phyloP scores from a whole-genome alignment of 2,888 invertebrate genomes.

The Iphiclides podalirius region DNA sequence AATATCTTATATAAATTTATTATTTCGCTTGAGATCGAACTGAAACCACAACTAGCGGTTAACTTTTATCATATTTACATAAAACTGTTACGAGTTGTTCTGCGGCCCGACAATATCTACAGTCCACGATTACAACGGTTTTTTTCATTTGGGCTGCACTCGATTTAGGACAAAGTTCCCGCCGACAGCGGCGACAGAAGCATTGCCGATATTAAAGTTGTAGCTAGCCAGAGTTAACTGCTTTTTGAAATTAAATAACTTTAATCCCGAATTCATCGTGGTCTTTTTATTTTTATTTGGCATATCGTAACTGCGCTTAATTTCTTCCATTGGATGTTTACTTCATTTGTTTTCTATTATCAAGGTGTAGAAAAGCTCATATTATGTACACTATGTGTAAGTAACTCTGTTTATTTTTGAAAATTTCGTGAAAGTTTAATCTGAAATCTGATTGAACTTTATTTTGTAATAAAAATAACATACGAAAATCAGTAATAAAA shows the following conservation, averaged over 20 bases:
- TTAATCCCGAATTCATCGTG: conserved; percentile 5
- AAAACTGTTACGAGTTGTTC: conserved; percentile 4
- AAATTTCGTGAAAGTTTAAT: too few relatives aligned
- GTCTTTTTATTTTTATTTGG: conserved; percentile 10
- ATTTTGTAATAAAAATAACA: too few relatives aligned
- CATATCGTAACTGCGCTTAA: not conserved
- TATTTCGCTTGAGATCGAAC: not conserved
- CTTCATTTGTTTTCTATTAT: too few relatives aligned
- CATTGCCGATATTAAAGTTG: conserved; percentile 22
- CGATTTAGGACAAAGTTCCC: conserved; percentile 2
- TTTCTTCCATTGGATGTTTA: not conserved
- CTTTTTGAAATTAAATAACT: conserved; percentile 13
- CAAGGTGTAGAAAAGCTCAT: too few relatives aligned
- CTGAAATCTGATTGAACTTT: too few relatives aligned
- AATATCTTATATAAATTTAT: conserved; percentile 1
- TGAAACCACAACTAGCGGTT: not conserved
- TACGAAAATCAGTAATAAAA: too few relatives aligned
- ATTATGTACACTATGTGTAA: too few relatives aligned
- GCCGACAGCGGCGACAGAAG: conserved; percentile 6
- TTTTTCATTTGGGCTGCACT: conserved; percentile 11
- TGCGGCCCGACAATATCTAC: not conserved
- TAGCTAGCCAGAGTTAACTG: conserved; percentile 8
- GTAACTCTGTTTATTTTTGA: too few relatives aligned
- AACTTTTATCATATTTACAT: conserved; percentile 5
- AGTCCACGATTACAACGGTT: not conserved